Base-by-base conservation (phyloP, 1,140 invertebrate species). In the Charaxes varanes region DNA sequence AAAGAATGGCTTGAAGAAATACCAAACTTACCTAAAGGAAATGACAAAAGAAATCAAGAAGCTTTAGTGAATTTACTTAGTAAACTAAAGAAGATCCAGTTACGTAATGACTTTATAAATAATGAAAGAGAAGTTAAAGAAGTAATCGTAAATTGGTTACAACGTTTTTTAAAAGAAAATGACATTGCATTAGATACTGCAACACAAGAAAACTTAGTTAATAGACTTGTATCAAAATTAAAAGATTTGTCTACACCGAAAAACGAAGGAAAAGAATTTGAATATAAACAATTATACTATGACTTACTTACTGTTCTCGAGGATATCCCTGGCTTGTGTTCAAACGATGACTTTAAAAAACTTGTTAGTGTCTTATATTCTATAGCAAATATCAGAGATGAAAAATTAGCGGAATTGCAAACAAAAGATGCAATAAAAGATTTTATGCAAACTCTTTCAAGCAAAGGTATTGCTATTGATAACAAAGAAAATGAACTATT, bases 91-190 rank as follows among this genome's bases (percentile, higher is more conserved):
- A 23, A 55, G 22, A 27, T 59, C 16, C 38, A 52, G 40, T 8
- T 8, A 23, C 11, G 26, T 5, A 17, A 38, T 10, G 28, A 42
- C 7, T 4, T 41, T 4, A 27, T 48, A 21, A 19, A 24, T 11
- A 10, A 26, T 10, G 8, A 51, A 32, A 31, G 38, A 22, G 30
- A 47, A 28, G 42, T 52, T 24, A 30, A 44, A 30, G 35, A 49
- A 23, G 37, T 38, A 31, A 41, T 64, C 21, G 8, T n/a, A 2
- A 15, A 52, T 17, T 63, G 58, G 52, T 24, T 69, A 12, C 30
- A 57, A 28, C 31, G 40, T 18, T 26, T 53, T 6, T 17, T 57
- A 6, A 30, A 6, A 36, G 35, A 35, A 19, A 34, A 38, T 4
- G 40, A 19, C 4, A 42, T 24, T 24, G 5, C 15, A 5, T 41